These are phyloP conservation scores for Prunella fulvescens DNA, from an alignment of 2,113 vertebrate genomes.

Conservation along the genomic window DNA sequence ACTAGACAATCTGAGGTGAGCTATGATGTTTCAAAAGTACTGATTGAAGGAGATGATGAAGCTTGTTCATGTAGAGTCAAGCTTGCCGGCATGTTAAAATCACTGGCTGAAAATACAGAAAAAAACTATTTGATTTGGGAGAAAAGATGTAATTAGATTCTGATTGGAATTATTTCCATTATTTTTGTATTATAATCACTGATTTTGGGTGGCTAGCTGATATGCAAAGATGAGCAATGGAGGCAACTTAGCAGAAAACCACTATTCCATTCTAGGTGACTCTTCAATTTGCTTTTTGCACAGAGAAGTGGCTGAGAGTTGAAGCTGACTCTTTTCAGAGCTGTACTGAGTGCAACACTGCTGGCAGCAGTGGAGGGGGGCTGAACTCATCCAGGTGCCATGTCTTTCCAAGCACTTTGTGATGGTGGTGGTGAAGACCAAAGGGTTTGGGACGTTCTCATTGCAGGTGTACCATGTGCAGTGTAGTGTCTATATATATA, in stretches of 20 bases:
- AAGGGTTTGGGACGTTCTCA: background rate
- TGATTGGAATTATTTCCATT: constrained; percentile 11
- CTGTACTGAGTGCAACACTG: background rate
- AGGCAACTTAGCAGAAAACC: background rate
- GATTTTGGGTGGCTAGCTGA: background rate
- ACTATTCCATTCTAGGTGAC: background rate
- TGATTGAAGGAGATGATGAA: background rate
- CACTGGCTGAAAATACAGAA: background rate
- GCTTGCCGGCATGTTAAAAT: constrained; percentile 18
- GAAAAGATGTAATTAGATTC: background rate
- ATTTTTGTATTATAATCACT: background rate
- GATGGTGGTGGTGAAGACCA: background rate
- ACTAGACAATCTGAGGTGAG: background rate
- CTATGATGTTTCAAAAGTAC: background rate
- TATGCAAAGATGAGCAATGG: background rate
- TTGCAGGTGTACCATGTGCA: background rate
- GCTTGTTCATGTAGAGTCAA: background rate
- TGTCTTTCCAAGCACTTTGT: background rate
- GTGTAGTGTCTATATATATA: background rate
- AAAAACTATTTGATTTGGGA: background rate
- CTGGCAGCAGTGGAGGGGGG: background rate
- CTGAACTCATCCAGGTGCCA: constrained; percentile 7
- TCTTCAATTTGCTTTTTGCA: constrained; percentile 18
- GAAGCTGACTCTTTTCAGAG: constrained; percentile 41
- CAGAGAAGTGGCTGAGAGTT: constrained; percentile 28